Evolutionary conservation across 2,888 invertebrate genomes (phyloP).

Genomic region (Nephrotoma guestfalica): DNA sequence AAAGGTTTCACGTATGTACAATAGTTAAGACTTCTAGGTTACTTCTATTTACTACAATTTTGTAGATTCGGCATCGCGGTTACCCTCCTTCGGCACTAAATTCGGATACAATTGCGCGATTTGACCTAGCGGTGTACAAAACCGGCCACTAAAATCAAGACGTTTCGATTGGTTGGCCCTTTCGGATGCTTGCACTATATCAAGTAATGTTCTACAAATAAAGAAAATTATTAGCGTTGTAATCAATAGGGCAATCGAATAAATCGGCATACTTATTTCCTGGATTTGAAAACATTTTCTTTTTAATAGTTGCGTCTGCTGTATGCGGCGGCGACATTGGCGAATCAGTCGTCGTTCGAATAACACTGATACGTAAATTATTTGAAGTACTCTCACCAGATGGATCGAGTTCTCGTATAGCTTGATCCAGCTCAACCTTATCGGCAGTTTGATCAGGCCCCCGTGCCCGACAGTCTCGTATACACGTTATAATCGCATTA

Average conservation of each 20-base stretch:
- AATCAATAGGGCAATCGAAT: neutral
- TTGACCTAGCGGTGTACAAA: slow-evolving; percentile 47
- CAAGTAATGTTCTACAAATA: slow-evolving; percentile 34
- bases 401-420: slow-evolving; percentile 40
- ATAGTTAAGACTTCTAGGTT: neutral
- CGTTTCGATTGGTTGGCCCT: slow-evolving; percentile 34
- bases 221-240: neutral
- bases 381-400: neutral
- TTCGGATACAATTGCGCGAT: slow-evolving; percentile 62
- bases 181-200: slow-evolving; percentile 39
- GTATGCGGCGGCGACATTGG: slow-evolving; percentile 67
- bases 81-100: slow-evolving; percentile 31
- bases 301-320: slow-evolving; percentile 21
- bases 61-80: slow-evolving; percentile 10
- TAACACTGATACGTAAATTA: slow-evolving; percentile 32
- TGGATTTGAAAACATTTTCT: slow-evolving; percentile 19
- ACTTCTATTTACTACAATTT: neutral
- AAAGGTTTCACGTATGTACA: neutral
- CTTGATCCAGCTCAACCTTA: slow-evolving; percentile 47
- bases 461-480: slow-evolving; percentile 53
- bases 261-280: slow-evolving; percentile 20
- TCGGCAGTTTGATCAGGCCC: slow-evolving; percentile 37
- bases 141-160: slow-evolving; percentile 45
- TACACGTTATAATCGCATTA: slow-evolving; percentile 57
- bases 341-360: slow-evolving; percentile 70